These are phyloP conservation scores for Staurois parvus DNA, from an alignment of 2,797 vertebrate genomes.

Conservation along the genomic window DNA sequence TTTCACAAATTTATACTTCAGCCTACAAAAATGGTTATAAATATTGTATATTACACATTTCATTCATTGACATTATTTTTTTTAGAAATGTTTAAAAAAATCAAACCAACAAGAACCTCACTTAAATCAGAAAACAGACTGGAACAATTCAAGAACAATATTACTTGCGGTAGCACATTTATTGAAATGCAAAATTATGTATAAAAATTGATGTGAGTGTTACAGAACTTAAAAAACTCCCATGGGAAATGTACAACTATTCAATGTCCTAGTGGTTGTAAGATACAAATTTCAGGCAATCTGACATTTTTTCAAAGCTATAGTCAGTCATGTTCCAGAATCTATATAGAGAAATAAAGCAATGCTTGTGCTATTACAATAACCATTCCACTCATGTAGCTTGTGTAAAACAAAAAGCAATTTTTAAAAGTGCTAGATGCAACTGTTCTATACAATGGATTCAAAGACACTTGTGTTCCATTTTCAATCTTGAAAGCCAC, in stretches of 20 bases:
- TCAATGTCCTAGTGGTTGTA: not conserved
- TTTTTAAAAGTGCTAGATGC: not conserved
- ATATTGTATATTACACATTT: too few relatives aligned
- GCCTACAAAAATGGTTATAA: too few relatives aligned
- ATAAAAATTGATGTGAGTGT: not conserved
- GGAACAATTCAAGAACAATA: too few relatives aligned
- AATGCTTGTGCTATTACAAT: not conserved
- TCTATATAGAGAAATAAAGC: slow-evolving; percentile 4
- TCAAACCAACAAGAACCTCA: too few relatives aligned
- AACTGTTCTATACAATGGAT: slow-evolving; percentile 10
- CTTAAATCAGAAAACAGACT: too few relatives aligned
- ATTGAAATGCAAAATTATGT: too few relatives aligned
- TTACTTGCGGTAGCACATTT: not conserved
- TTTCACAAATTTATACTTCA: too few relatives aligned
- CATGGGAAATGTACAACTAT: not conserved
- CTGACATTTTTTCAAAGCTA: not conserved
- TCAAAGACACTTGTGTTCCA: slow-evolving; percentile 16
- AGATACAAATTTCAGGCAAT: slow-evolving; percentile 12
- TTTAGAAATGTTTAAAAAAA: too few relatives aligned
- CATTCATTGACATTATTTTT: too few relatives aligned
- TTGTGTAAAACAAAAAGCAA: slow-evolving; percentile 3
- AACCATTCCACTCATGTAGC: slow-evolving; percentile 2
- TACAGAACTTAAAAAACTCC: not conserved
- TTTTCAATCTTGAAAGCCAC: not conserved
- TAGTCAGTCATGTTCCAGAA: slow-evolving; percentile 11